Evolutionary conservation across 2,797 vertebrate species (phyloP), one percentile per base, ranked within the genome.

Genomic region (Acanthopagrus latus): DNA sequence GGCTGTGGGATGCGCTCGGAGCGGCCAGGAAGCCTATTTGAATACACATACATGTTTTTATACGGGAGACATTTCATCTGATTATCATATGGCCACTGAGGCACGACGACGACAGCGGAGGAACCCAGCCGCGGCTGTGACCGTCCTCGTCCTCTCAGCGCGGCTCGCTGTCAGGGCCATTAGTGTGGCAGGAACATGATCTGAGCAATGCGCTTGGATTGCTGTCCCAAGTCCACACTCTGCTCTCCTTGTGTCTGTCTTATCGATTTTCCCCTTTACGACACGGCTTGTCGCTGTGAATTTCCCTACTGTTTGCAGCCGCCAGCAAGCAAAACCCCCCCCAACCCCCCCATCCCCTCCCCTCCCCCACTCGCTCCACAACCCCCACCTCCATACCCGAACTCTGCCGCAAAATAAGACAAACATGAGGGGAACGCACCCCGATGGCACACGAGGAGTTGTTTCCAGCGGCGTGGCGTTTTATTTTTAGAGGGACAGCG

Each of bases 131-230:
- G 80, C 82, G 87, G 81, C 90, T 80, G 86, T 90, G 95, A 94
- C 95, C 92, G 93, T 91, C 94, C 94, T 89, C 93, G 86, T 91
- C 89, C 89, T 87, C 81, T 87, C 80, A 25, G 82, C 71, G 66
- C 87, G 85, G 94, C 94, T 95, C 92, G 95, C 97, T 99, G 98
- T 99, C 98, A 98, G 92, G 67, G 74, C 96, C 17, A 91, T 96
- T 98, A 97, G 95, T 94, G 95, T 89, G 94, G 96, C 86, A 75
- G 94, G 95, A 96, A 94, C 94, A 88, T 98, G 97, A 98, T 97
- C 97, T 96, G 97, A 97, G 97, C 97, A 97, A 99, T 98, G 97
- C 94, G 96, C 96, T 98, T 95, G 96, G 97, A 98, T 96, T 96
- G 97, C 97, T 99, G 97, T 98, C 98, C 97, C 96, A 69, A 96